phyloP scores from a whole-genome alignment of 2,797 vertebrate genomes.

The Etheostoma perlongum region DNA sequence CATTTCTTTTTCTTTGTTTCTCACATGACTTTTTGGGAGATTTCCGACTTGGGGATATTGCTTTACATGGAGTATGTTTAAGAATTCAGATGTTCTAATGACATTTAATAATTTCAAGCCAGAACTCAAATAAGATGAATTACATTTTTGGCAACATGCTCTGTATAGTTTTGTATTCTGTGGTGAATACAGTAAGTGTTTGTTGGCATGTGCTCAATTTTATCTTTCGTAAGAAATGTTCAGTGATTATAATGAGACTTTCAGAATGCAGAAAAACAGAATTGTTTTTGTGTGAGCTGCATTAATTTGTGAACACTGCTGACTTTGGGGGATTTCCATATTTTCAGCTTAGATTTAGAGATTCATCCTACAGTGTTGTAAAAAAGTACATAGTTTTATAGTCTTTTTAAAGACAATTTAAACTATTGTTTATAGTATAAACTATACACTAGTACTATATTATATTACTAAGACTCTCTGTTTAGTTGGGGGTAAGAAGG shows the following conservation, averaged over 20 bases:
- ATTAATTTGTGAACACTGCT: slow-evolving; percentile 21
- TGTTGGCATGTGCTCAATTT: slow-evolving; percentile 42
- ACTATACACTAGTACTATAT: too few species aligned
- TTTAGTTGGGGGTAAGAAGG: slow-evolving; percentile 8
- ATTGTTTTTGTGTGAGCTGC: slow-evolving; percentile 40
- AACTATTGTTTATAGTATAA: neutral
- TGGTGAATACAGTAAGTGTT: slow-evolving; percentile 6
- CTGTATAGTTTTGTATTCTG: slow-evolving; percentile 21
- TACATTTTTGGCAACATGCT: slow-evolving; percentile 39
- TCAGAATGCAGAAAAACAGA: slow-evolving; percentile 42
- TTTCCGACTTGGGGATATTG: slow-evolving; percentile 39
- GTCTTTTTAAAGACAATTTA: slow-evolving; percentile 13
- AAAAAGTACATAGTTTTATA: neutral
- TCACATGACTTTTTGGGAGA: neutral
- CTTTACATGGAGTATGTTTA: slow-evolving; percentile 51
- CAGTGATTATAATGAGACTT: slow-evolving; percentile 43
- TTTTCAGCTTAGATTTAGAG: slow-evolving; percentile 8
- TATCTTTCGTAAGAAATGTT: slow-evolving; percentile 23
- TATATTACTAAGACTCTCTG: neutral
- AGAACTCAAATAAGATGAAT: slow-evolving; percentile 47
- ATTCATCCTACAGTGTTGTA: neutral
- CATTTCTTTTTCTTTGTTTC: slow-evolving; percentile 27
- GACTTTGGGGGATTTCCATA: slow-evolving; percentile 51
- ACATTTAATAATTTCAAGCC: slow-evolving; percentile 58
- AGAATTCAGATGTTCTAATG: slow-evolving; percentile 42